Base-by-base conservation (phyloP, 2,888 invertebrate species). In the Steinernema hermaphroditum region DNA sequence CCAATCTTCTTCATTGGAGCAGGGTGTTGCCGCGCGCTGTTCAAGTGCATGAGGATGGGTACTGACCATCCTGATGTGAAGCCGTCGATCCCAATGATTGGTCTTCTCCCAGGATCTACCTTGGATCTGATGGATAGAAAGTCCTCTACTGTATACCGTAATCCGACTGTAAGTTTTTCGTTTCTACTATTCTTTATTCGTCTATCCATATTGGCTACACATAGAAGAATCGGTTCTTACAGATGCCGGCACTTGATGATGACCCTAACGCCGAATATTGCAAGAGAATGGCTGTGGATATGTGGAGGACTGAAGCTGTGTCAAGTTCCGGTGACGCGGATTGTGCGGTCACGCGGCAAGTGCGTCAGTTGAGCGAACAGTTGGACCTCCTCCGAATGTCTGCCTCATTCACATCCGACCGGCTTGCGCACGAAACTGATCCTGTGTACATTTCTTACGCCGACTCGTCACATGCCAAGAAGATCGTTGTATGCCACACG, bases 151-250 rank as follows among this genome's bases (percentile, higher is more conserved):
- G 79, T 84, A 46, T 85, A 84, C 75, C 78, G 80, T 34, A 85
- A 84, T 74, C 85, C 83, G 43, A 83, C 83, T 19, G 84, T 85
- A 19, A 80, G 81, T 9, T 46, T 46, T 4, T 46, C 16, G 6
- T 4, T 46, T 8, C 8, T n/a, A n/a, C n/a, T n/a, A n/a, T n/a
- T n/a, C n/a, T n/a, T n/a, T n/a, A n/a, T n/a, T n/a, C n/a, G n/a
- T n/a, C n/a, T n/a, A n/a, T n/a, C n/a, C n/a, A n/a, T n/a, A n/a
- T n/a, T n/a, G n/a, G n/a, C 6, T 8, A 37, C 37, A 37, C 37
- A 37, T 2, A 54, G 4, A 6, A 24, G 4, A 6, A 2, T 24
- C 6, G 22, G 6, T 22, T 27, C 27, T 54, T 54, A 43, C 71
- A 68, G 75, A 69, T 32, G 71, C 29, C n/a, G 14, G 19, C 14